Evolutionary conservation across 1,140 invertebrate genomes (phyloP), one percentile per base, ranked within the genome.

Genomic region (Tetranychus urticae): DNA sequence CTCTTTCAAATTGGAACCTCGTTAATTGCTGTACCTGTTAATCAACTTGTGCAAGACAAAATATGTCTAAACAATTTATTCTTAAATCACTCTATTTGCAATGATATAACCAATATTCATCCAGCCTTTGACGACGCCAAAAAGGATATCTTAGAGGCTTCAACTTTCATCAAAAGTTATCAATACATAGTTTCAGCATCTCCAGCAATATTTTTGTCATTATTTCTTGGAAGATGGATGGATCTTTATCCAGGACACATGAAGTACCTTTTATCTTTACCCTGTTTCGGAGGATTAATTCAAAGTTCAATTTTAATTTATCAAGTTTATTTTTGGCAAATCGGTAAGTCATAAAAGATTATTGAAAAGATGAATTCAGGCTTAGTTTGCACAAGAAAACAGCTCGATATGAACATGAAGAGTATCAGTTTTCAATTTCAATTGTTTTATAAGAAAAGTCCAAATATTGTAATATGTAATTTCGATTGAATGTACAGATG

Each of bases 41-140:
- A 58, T 34, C 61, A 62, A 48, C 35, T 62, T 4, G 57, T 62
- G 1, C 61, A 62, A 52, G 61, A 62, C 42, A 62, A 62, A 60
- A 35, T 62, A 14, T 62, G 61, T 46, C 58, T 58, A 13, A 36
- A 59, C 48, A 47, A 59, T 45, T 62, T 59, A 36, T 23, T 35
- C n/a, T 48, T 50, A 8, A 13, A 42, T 34, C 6, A 47, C 2
- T 14, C 23, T 6, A 48, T 59, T 12, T 62, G 61, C 47, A 39
- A 34, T 35, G 52, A 48, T 23, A n/a, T 52, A 31, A n/a, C 3
- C 8, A 33, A 52, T 6, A 7, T n/a, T 1, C 50, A 2, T 1
- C 7, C 7, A 2, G n/a, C 13, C 2, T 31, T 33, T 33, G 31
- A 52, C 3, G 50, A 52, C 7, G 50, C n/a, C 7, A 52, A 31